Evolutionary conservation across 64 coral and sea anemone species (phyloP).

Genomic region (Dendronephthya gigantea): DNA sequence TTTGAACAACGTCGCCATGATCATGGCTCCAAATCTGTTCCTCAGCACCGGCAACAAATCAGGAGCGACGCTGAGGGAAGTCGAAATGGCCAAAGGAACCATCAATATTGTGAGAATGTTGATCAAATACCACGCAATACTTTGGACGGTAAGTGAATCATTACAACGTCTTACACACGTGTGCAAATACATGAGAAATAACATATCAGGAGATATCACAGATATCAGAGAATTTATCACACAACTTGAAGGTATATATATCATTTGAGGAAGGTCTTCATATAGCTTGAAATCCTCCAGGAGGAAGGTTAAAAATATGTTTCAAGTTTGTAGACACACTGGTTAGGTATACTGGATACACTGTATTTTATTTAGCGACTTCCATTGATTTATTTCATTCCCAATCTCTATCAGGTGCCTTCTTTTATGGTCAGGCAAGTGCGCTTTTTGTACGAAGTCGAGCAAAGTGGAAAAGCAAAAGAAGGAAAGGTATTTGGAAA

Average conservation of each 20-base stretch:
- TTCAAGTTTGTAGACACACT: neutral
- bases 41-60: conserved; percentile 43
- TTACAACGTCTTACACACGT: too few relatives aligned
- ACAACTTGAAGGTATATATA: too few relatives aligned
- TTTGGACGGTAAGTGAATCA: conserved; percentile 88
- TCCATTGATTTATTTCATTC: too few relatives aligned
- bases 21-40: conserved; percentile 87
- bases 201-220: too few relatives aligned
- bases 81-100: conserved; percentile 67
- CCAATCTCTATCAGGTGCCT: too few relatives aligned
- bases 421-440: conserved; percentile 11
- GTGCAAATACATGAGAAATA: too few relatives aligned
- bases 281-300: neutral
- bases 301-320: neutral
- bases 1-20: conserved; percentile 94
- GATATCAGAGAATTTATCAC: too few relatives aligned
- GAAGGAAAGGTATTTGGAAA: neutral
- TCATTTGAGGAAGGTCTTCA: too few relatives aligned
- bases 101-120: conserved; percentile 91
- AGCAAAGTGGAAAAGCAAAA: neutral
- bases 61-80: conserved; percentile 47
- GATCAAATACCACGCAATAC: conserved; percentile 89
- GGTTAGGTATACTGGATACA: too few relatives aligned
- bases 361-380: too few relatives aligned
- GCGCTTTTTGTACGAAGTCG: conserved; percentile 2